Evolutionary conservation across 2,113 vertebrate genomes (phyloP).

Genomic region (Tichodroma muraria): DNA sequence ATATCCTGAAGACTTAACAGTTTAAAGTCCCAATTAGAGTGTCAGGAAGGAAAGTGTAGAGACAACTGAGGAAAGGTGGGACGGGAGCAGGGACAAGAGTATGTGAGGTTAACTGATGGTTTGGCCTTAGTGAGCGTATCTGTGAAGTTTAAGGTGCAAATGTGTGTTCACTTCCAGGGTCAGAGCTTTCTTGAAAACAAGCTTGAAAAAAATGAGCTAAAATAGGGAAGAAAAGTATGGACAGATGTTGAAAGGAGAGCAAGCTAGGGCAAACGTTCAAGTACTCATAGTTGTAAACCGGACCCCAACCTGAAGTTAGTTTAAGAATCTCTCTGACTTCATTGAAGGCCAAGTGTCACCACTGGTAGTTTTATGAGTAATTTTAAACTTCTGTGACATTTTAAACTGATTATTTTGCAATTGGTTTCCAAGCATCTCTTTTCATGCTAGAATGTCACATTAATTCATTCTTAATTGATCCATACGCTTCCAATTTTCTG

Average conservation of each 20-base stretch:
- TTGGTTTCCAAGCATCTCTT: constrained; percentile 40
- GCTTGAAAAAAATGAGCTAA: background rate
- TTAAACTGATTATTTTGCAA: constrained; percentile 58
- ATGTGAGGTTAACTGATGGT: background rate
- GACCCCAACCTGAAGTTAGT: background rate
- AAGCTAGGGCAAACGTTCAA: background rate
- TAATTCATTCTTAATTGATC: constrained; percentile 72
- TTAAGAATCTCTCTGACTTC: background rate
- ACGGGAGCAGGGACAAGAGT: background rate
- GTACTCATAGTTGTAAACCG: background rate
- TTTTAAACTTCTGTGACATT: constrained; percentile 39
- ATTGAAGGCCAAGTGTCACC: background rate
- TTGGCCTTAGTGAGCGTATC: background rate
- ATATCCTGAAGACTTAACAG: background rate
- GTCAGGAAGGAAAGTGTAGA: background rate
- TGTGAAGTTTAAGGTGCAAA: background rate
- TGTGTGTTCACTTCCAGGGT: background rate
- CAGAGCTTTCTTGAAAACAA: background rate
- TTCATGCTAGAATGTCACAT: constrained; percentile 60
- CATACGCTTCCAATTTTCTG: constrained; percentile 64
- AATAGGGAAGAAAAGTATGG: background rate
- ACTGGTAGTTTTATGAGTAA: background rate
- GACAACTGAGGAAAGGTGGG: background rate
- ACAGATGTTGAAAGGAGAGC: background rate
- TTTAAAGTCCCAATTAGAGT: constrained; percentile 16